A percentile compares a stretch with the other conserved stretches of the same genome.
Conservation (phyloP, 1,140 invertebrate genomes). For the Conus ventricosus region DNA sequence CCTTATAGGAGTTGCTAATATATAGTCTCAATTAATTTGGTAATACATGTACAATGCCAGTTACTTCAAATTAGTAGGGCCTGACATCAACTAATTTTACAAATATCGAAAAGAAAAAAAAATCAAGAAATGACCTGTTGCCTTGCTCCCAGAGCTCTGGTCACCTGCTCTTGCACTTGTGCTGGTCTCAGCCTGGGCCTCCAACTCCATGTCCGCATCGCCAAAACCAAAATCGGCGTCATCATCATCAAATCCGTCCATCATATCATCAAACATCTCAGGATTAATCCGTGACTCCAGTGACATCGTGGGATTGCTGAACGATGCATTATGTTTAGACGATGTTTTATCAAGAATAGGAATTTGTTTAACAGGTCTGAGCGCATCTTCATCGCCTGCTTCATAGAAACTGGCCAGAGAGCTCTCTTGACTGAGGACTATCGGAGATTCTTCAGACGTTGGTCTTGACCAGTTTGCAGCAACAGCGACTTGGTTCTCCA, state of each 20-base stretch:
- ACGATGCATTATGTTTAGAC: neutral
- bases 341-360: neutral
- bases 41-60: too few relatives aligned
- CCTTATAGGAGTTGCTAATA: too few relatives aligned
- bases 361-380: neutral
- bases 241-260: constrained; percentile 22
- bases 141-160: neutral
- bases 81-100: neutral
- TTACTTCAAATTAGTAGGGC: too few relatives aligned
- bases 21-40: too few relatives aligned
- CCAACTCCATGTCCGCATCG: neutral
- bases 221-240: constrained; percentile 11
- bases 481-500: neutral
- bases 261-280: neutral
- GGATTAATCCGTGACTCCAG: neutral
- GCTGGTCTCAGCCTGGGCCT: neutral
- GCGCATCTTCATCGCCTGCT: neutral
- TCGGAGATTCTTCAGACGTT: constrained; percentile 6
- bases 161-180: neutral
- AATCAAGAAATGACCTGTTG: neutral
- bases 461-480: neutral
- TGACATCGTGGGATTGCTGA: neutral
- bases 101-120: neutral
- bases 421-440: constrained; percentile 8
- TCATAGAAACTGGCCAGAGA: neutral